phyloP scores from a whole-genome alignment of 1,140 invertebrate genomes.

The Hyles vespertilio region DNA sequence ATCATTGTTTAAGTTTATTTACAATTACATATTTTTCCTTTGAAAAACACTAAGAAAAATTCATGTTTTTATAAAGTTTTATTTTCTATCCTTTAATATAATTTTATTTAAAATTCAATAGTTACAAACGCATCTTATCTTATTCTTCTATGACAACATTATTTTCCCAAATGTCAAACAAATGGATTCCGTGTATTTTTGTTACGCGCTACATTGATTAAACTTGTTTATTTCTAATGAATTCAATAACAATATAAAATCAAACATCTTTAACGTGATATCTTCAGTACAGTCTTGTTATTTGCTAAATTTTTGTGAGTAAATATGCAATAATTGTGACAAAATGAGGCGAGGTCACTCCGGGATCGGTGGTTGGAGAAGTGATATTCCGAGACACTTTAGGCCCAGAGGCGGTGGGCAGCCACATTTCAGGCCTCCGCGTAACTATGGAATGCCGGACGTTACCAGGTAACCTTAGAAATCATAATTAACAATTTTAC shows the following conservation, averaged over 20 bases:
- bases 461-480: slow-evolving; percentile 34
- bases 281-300: background rate
- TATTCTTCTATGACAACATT: slow-evolving; percentile 1
- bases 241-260: background rate
- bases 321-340: slow-evolving; percentile 37
- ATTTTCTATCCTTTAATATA: background rate
- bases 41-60: background rate
- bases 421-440: slow-evolving; percentile 45
- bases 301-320: background rate
- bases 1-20: too few species aligned
- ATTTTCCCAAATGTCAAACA: slow-evolving; percentile 20
- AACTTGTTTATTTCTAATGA: slow-evolving; percentile 39
- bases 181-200: slow-evolving; percentile 31
- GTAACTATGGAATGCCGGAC: slow-evolving; percentile 36
- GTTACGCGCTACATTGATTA: slow-evolving; percentile 40
- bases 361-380: slow-evolving; percentile 62
- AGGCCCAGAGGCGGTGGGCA: slow-evolving; percentile 51
- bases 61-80: background rate
- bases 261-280: too few species aligned
- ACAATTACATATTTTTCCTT: background rate
- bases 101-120: background rate
- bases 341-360: slow-evolving; percentile 68
- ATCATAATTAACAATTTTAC: background rate
- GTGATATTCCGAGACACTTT: slow-evolving; percentile 59
- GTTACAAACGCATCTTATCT: slow-evolving; percentile 1